These are phyloP conservation scores for Dermochelys coriacea DNA, from an alignment of 2,797 vertebrate species.

Conservation along the genomic window DNA sequence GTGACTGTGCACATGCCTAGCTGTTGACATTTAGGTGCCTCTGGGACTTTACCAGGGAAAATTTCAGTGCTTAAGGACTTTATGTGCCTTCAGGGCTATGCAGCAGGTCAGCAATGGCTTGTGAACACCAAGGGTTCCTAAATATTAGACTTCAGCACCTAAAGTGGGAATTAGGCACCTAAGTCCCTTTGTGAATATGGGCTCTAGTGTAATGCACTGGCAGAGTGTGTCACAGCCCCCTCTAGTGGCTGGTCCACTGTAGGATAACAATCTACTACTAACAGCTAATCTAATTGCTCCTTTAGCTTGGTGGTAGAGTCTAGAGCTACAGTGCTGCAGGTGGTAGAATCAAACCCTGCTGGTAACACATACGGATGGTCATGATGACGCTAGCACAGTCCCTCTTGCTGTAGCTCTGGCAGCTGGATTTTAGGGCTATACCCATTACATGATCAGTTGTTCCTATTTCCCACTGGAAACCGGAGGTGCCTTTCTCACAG, in stretches of 20 bases:
- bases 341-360: background rate
- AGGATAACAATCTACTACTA: background rate
- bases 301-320: background rate
- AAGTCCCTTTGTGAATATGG: background rate
- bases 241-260: background rate
- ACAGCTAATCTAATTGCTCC: background rate
- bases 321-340: background rate
- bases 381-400: background rate
- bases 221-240: background rate
- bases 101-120: background rate
- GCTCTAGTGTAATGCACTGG: background rate
- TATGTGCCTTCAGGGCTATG: background rate
- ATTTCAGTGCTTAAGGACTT: background rate
- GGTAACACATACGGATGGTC: background rate
- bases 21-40: background rate
- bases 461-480: background rate
- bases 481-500: background rate
- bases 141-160: background rate
- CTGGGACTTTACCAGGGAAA: background rate
- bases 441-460: background rate
- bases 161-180: background rate
- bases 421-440: background rate
- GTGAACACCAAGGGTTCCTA: background rate
- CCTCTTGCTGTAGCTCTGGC: background rate
- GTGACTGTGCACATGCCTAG: background rate